Base-by-base conservation (phyloP, 1,140 invertebrate species). In the Atta cephalotes region DNA sequence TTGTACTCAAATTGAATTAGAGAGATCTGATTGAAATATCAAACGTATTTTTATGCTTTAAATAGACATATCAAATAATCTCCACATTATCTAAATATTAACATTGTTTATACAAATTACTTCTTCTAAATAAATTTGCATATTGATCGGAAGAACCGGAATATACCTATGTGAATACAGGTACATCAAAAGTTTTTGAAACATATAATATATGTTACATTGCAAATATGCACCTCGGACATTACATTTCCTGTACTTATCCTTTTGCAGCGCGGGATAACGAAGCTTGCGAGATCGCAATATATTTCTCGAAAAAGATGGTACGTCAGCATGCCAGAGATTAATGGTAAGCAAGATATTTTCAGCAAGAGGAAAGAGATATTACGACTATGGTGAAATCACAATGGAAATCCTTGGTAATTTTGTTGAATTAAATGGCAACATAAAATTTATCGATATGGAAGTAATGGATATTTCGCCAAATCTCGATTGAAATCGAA, bases 291-390 rank as follows among this genome's bases (percentile, higher is more conserved):
- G 39, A 84, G 70, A 84, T 84, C 35, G 80, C 56, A 76, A 84
- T 84, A 84, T 84, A 84, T 84, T 84, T 84, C 70, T 74, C 70
- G 70, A 62, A 84, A 74, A 84, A 84, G 80, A 84, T 84, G 39
- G 45, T 84, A 76, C 70, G 70, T 74, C 80, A 49, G 70, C 80
- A 39, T 25, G 21, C 56, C 56, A 21, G 70, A 76, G 80, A 84
- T 84, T 84, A 84, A 84, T 84, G 70, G 80, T 76, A 84, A 84
- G 56, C 80, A 84, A 62, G 80, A 76, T 84, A 84, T 76, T 84
- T 82, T 84, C 45, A 45, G 18, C 58, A n/a, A 6, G 39, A 60
- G 18, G 28, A 74, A 63, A 76, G 39, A 68, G 53, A 74, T 76
- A 62, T 84, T 35, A 28, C 56, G 60, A 2, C 56, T n/a, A 9